These are phyloP conservation scores for Montipora sp. DNA, from an alignment of 64 coral and sea anemone genomes.

Conservation along the genomic window DNA sequence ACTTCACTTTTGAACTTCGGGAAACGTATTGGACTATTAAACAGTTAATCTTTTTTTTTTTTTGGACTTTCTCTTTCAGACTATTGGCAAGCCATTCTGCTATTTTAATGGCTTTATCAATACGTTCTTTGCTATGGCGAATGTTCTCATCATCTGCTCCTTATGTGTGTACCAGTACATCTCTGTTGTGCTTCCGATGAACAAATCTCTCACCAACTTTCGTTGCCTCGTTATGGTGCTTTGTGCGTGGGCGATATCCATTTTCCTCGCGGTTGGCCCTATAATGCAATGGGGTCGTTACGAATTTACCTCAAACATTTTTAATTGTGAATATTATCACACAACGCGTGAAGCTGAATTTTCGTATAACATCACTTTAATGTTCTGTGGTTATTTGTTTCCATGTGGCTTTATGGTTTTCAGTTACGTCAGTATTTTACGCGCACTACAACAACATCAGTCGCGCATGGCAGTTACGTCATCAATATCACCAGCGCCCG, in stretches of 20 bases:
- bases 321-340: slow-evolving; percentile 90
- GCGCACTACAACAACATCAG: slow-evolving; percentile 66
- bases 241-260: slow-evolving; percentile 83
- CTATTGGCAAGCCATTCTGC: slow-evolving; percentile 85
- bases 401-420: slow-evolving; percentile 73
- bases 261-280: slow-evolving; percentile 85
- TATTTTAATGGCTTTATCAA: slow-evolving; percentile 94
- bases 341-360: slow-evolving; percentile 64
- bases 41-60: background rate
- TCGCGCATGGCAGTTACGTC: slow-evolving; percentile 41
- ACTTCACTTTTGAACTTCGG: no score
- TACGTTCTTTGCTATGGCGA: slow-evolving; percentile 80
- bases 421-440: slow-evolving; percentile 66
- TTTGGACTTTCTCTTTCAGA: slow-evolving; percentile 43
- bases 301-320: slow-evolving; percentile 92
- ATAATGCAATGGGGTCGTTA: slow-evolving; percentile 92
- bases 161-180: slow-evolving; percentile 88
- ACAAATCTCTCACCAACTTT: slow-evolving; percentile 87
- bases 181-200: slow-evolving; percentile 69
- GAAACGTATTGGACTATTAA: no score
- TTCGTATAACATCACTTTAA: slow-evolving; percentile 90
- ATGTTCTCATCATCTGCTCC: slow-evolving; percentile 67
- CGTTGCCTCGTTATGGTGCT: slow-evolving; percentile 90
- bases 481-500: slow-evolving; percentile 51
- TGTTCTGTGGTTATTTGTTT: slow-evolving; percentile 75